These are phyloP conservation scores for Etheostoma cragini DNA, from an alignment of 2,113 vertebrate genomes.

Conservation along the genomic window DNA sequence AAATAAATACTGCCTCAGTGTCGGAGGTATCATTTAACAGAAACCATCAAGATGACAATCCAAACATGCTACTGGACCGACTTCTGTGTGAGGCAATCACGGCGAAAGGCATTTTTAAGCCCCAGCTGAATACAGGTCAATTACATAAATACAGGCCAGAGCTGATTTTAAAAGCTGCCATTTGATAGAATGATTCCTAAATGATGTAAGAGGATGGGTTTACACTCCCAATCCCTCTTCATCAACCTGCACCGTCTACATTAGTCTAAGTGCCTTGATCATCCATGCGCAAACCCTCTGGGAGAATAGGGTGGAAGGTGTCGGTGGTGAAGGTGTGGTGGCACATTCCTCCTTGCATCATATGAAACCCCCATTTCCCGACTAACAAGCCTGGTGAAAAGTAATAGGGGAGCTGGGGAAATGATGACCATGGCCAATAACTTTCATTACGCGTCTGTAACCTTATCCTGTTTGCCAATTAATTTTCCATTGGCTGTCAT, in stretches of 20 bases:
- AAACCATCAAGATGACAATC: not conserved
- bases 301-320: conserved; percentile 57
- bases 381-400: conserved; percentile 80
- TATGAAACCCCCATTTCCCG: conserved; percentile 83
- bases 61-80: not conserved
- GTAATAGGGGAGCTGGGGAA: conserved; percentile 75
- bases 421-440: conserved; percentile 83
- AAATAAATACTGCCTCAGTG: not conserved
- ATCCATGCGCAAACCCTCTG: conserved; percentile 76
- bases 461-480: conserved; percentile 80
- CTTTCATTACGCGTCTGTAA: conserved; percentile 83
- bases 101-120: conserved; percentile 1
- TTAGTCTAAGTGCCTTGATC: conserved; percentile 81
- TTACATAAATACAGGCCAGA: conserved; percentile 16
- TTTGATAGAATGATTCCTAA: conserved; percentile 56
- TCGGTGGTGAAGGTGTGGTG: conserved; percentile 58
- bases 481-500: conserved; percentile 76
- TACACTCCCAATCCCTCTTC: conserved; percentile 48
- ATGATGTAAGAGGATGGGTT: conserved; percentile 66
- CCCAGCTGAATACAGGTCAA: conserved; percentile 24
- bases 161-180: conserved; percentile 36
- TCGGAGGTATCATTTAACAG: not conserved
- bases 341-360: conserved; percentile 75
- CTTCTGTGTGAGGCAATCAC: conserved; percentile 14
- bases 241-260: conserved; percentile 60